A percentile compares a stretch with the other conserved stretches of the same genome.
These are phyloP conservation scores for Aspidoscelis tigris DNA, from an alignment of 2,113 vertebrate species.

Conservation along the genomic window DNA sequence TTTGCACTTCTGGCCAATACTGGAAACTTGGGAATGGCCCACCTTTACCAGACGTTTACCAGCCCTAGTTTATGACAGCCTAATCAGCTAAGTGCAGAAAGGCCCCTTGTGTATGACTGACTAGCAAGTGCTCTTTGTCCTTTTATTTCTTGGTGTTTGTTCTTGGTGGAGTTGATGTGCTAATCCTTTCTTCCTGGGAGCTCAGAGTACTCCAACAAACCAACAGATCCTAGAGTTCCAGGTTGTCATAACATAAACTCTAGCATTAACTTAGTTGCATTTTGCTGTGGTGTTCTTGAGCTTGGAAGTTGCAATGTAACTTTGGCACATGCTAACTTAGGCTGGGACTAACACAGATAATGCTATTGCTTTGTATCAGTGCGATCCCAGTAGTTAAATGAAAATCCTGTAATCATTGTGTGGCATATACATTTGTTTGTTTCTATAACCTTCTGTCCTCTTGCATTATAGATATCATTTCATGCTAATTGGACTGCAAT, in stretches of 20 bases:
- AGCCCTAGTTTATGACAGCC: too few relatives aligned
- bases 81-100: too few relatives aligned
- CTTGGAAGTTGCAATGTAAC: neutral
- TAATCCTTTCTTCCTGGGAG: too few relatives aligned
- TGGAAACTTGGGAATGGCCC: too few relatives aligned
- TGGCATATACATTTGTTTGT: constrained; percentile 38
- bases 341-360: constrained; percentile 20
- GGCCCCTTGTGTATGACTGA: too few relatives aligned
- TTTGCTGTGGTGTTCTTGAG: neutral
- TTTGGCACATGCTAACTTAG: constrained; percentile 19
- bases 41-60: too few relatives aligned
- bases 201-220: neutral
- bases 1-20: too few relatives aligned
- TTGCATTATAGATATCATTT: constrained; percentile 26
- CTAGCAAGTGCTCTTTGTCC: too few relatives aligned
- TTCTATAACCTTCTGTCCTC: neutral
- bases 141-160: too few relatives aligned
- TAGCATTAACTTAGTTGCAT: neutral
- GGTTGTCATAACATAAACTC: neutral
- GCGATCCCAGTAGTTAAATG: constrained; percentile 23
- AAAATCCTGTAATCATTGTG: neutral
- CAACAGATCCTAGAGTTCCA: neutral
- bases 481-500: constrained; percentile 31
- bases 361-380: constrained; percentile 25
- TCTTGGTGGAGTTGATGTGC: too few relatives aligned